These are phyloP conservation scores for Linyphia triangularis DNA, from an alignment of 2,888 invertebrate genomes.

Conservation along the genomic window DNA sequence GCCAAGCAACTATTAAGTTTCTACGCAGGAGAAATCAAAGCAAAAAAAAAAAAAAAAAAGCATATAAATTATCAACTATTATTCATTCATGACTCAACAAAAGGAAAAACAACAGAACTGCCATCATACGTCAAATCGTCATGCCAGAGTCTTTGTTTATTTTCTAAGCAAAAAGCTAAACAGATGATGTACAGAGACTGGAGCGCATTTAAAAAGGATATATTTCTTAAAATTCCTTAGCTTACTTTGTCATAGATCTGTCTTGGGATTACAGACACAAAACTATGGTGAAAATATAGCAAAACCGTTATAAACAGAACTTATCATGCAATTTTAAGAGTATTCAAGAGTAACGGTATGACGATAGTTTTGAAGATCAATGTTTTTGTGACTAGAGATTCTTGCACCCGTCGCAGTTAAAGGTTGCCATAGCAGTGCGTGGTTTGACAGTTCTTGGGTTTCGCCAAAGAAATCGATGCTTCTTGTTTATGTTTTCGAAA, in stretches of 20 bases:
- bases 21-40: conserved; percentile 1
- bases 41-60: not conserved
- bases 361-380: not conserved
- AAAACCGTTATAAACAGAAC: not conserved
- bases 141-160: conserved; percentile 49
- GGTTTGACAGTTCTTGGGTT: conserved; percentile 25
- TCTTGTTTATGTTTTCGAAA: not conserved
- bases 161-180: conserved; percentile 48
- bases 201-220: not conserved
- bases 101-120: not conserved
- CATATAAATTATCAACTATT: not conserved
- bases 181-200: not conserved
- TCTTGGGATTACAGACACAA: not conserved
- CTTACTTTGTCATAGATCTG: not conserved
- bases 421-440: conserved; percentile 42
- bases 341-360: conserved; percentile 3
- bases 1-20: not conserved
- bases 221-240: not conserved
- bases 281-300: not conserved
- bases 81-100: not conserved
- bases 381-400: conserved; percentile 38
- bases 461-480: conserved; percentile 30
- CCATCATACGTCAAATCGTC: not conserved
- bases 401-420: conserved; percentile 39
- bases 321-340: not conserved